Evolutionary conservation across 2,113 vertebrate genomes (phyloP), one percentile per base, ranked within the genome.

Genomic region (Mungos mungo): DNA sequence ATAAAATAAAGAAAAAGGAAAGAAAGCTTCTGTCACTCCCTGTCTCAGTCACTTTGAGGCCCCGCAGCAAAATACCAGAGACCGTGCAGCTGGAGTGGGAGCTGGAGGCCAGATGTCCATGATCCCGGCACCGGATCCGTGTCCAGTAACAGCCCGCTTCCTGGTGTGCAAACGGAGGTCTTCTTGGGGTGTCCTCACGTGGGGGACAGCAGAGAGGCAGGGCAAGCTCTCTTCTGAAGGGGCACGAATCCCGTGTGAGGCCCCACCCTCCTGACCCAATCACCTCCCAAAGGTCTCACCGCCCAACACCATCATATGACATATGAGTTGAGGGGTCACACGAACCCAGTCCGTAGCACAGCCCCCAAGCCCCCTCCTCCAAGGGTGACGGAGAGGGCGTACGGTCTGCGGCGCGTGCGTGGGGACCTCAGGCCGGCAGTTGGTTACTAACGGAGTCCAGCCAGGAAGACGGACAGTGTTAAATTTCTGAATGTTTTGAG

Each of bases 371-470:
- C 50, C 35, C 72, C 50, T 60, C 52, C 35, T 60, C 71, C 19
- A 8, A 41, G 35, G 38, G 72, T 41, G 38, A 15, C 69, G 77
- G 7, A 0, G 0, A 66, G 57, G 3, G 72, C 7, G 7, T 29
- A 19, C 33, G 1, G 15, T 45, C 41, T n/a, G 27, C 4, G 1
- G 29, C 15, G 1, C 19, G 10, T 13, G 12, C 16, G 21, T 4
- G 15, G 33, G 29, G 2, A 77, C 14, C 21, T 15, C 41, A 47
- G 60, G 27, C 41, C 11, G 10, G 31, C 35, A n/a, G 52, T 8
- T 79, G 15, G 31, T 13, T 50, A 27, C 50, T n/a, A 54, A 27
- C 27, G 0, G 23, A 90, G 45, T 50, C 74, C 41, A 35, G 5
- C 74, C 88, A 31, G 33, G 10, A 50, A 79, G 60, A 52, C 13